Conservation (phyloP, 2,113 vertebrate genomes). For the Lonchura striata region DNA sequence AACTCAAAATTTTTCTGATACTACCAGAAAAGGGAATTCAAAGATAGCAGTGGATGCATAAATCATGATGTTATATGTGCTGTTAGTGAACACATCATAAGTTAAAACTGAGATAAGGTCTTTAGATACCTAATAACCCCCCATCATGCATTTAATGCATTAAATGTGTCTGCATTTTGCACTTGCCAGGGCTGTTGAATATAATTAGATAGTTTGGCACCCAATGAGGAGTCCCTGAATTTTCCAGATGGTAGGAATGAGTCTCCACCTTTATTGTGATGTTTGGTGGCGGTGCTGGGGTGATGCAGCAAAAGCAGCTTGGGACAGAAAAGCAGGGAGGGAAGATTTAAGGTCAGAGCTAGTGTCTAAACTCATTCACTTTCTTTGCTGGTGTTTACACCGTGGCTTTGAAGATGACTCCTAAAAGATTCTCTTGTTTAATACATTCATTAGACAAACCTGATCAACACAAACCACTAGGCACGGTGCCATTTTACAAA, state of each 20-base stretch:
- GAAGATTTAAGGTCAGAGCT: not conserved
- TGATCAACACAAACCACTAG: not conserved
- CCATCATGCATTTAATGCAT: not conserved
- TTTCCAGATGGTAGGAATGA: not conserved
- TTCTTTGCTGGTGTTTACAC: not conserved
- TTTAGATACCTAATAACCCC: constrained; percentile 11
- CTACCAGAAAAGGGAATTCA: not conserved
- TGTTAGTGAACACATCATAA: not conserved
- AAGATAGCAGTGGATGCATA: not conserved
- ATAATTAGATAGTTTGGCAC: not conserved
- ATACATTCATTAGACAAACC: not conserved
- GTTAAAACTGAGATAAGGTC: not conserved
- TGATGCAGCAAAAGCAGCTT: not conserved
- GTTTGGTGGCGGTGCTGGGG: not conserved
- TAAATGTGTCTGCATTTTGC: not conserved
- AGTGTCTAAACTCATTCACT: not conserved
- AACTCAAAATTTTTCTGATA: not conserved
- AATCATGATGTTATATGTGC: not conserved
- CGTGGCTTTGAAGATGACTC: not conserved
- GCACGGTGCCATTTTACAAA: not conserved
- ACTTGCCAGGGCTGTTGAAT: not conserved
- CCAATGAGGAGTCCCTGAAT: not conserved
- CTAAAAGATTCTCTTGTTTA: not conserved
- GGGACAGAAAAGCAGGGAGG: not conserved
- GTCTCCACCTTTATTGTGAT: not conserved